Evolutionary conservation across 2,797 vertebrate genomes (phyloP).

Genomic region (Anolis apletophallus): DNA sequence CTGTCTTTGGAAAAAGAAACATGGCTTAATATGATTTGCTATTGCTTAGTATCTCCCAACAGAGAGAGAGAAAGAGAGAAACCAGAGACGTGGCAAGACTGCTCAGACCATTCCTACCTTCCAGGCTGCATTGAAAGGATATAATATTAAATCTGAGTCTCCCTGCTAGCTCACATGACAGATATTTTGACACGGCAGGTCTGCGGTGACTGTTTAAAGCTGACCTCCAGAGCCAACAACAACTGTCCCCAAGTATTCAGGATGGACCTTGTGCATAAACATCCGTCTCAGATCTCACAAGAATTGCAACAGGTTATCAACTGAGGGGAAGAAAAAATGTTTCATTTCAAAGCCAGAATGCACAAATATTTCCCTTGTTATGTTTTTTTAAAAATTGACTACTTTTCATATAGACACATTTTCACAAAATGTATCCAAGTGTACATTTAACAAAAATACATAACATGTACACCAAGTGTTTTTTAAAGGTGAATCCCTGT

Average conservation of each 20-base stretch:
- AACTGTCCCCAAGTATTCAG: background rate
- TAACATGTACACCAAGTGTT: too few relatives aligned
- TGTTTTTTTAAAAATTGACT: too few relatives aligned
- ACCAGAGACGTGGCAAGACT: background rate
- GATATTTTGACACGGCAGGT: too few relatives aligned
- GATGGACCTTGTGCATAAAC: background rate
- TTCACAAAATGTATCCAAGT: too few relatives aligned
- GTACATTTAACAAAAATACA: too few relatives aligned
- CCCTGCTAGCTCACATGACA: too few relatives aligned
- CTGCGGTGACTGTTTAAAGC: background rate
- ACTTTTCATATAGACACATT: too few relatives aligned
- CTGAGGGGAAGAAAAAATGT: background rate
- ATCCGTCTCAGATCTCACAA: background rate
- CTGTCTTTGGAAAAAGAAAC: background rate
- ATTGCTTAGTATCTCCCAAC: background rate
- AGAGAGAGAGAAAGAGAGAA: background rate
- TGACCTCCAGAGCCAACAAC: background rate
- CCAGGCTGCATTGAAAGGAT: background rate
- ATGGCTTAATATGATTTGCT: background rate
- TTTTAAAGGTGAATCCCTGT: too few relatives aligned
- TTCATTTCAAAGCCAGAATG: background rate
- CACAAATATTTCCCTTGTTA: too few relatives aligned
- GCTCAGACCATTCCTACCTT: background rate
- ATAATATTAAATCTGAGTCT: background rate
- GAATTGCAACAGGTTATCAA: background rate